A percentile compares a stretch with the other conserved stretches of the same genome.
Evolutionary conservation across 2,113 vertebrate genomes (phyloP).

Genomic region (Corythaeola cristata): DNA sequence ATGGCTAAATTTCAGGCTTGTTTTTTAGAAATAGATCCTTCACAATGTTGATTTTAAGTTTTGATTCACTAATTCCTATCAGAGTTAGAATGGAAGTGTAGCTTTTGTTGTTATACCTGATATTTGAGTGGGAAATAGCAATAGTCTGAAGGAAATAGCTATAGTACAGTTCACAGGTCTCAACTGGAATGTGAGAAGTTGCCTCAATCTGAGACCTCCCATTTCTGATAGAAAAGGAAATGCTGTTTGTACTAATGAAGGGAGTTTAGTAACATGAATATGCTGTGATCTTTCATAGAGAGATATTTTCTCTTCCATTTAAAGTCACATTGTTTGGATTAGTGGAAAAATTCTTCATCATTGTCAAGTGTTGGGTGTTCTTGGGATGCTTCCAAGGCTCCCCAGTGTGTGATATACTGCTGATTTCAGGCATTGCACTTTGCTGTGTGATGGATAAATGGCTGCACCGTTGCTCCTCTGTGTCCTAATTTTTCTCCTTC

Average conservation of each 20-base stretch:
- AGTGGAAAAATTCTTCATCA: not conserved
- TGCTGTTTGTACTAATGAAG: not conserved
- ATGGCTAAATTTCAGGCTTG: not conserved
- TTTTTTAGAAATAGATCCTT: not conserved
- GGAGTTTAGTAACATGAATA: not conserved
- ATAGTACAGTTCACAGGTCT: not conserved
- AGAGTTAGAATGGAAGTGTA: not conserved
- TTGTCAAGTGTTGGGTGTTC: not conserved
- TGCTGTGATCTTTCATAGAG: not conserved
- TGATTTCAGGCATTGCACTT: not conserved
- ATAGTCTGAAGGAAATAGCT: not conserved
- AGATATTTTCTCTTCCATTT: conserved; percentile 28
- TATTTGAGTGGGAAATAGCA: not conserved
- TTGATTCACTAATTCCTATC: not conserved
- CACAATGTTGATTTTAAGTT: not conserved
- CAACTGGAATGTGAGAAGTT: not conserved
- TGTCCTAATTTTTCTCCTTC: conserved; percentile 7
- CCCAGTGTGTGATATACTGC: not conserved
- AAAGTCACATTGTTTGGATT: not conserved
- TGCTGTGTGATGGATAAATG: not conserved
- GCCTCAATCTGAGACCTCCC: not conserved
- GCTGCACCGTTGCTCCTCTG: not conserved
- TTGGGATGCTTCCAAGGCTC: conserved; percentile 1
- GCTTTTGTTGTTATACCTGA: not conserved
- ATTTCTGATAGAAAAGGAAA: conserved; percentile 18